These are phyloP conservation scores for Portevinia maculata DNA, from an alignment of 2,888 invertebrate genomes.

Conservation along the genomic window DNA sequence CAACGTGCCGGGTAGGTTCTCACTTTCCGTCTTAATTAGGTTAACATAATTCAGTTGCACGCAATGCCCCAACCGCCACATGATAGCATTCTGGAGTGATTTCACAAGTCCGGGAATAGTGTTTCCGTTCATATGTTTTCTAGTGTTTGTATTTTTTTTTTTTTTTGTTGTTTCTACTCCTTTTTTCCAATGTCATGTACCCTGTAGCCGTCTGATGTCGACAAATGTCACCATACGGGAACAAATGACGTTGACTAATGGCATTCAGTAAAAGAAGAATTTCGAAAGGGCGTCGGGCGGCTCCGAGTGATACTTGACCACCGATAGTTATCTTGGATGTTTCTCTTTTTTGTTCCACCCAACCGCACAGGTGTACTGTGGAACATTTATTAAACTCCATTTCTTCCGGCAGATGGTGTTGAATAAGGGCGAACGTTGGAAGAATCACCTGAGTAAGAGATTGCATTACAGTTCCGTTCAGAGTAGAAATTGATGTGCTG, in stretches of 20 bases:
- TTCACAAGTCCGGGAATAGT: no score
- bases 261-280: slow-evolving; percentile 48
- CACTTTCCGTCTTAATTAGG: slow-evolving; percentile 55
- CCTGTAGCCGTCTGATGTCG: slow-evolving; percentile 47
- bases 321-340: neutral
- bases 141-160: no score
- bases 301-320: slow-evolving; percentile 22
- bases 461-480: slow-evolving; percentile 7
- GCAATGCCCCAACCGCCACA: slow-evolving; percentile 25
- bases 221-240: slow-evolving; percentile 45
- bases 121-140: no score
- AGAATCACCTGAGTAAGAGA: slow-evolving; percentile 2
- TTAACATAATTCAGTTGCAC: slow-evolving; percentile 64
- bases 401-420: slow-evolving; percentile 9
- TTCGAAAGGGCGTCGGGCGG: slow-evolving; percentile 34
- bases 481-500: slow-evolving; percentile 50
- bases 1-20: no score
- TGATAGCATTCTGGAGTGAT: slow-evolving; percentile 19
- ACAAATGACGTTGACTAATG: slow-evolving; percentile 63
- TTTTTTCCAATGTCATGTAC: no score
- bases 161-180: neutral
- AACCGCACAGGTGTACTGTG: neutral
- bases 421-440: neutral
- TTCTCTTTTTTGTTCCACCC: neutral
- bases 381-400: slow-evolving; percentile 37